Evolutionary conservation across 2,888 invertebrate genomes (phyloP).

Genomic region (Hirtodrosophila alboralis): DNA sequence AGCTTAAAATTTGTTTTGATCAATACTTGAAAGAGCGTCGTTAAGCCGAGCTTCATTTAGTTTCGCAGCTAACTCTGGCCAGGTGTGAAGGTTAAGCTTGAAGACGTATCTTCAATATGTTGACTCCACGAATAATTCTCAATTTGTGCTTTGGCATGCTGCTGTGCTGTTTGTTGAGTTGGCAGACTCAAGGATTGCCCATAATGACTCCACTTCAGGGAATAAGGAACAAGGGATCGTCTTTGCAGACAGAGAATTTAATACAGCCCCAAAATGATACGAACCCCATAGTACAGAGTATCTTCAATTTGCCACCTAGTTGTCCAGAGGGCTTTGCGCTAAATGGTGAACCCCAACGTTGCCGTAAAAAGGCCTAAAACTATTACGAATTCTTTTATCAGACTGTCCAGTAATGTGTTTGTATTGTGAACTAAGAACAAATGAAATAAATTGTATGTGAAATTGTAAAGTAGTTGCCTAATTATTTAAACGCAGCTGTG

Average conservation of each 20-base stretch:
- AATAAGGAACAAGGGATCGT: too few species aligned
- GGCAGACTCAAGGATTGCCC: conserved; percentile 1
- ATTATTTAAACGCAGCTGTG: conserved; percentile 10
- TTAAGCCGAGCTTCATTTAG: conserved; percentile 19
- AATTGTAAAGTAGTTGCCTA: not conserved
- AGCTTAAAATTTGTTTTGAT: conserved; percentile 16
- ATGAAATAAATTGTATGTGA: conserved; percentile 2
- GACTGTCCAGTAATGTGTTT: conserved; percentile 8
- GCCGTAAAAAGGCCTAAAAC: conserved; percentile 39
- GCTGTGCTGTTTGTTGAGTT: conserved; percentile 16
- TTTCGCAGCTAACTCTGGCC: conserved; percentile 9
- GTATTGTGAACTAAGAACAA: not conserved
- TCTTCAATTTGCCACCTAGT: conserved; percentile 24
- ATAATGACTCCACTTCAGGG: not conserved
- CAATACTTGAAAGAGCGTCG: not conserved
- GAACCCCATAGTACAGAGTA: conserved; percentile 17
- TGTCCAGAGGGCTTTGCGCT: conserved; percentile 42
- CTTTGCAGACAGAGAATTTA: not conserved
- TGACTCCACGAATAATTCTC: not conserved
- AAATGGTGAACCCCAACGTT: conserved; percentile 16
- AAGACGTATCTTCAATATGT: conserved; percentile 14
- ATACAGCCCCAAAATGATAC: not conserved
- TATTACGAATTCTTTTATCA: not conserved
- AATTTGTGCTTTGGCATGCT: conserved; percentile 20
- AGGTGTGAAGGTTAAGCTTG: conserved; percentile 5